Evolutionary conservation across 2,113 vertebrate species (phyloP), one percentile per base, ranked within the genome.

Genomic region (Lepus americanus): DNA sequence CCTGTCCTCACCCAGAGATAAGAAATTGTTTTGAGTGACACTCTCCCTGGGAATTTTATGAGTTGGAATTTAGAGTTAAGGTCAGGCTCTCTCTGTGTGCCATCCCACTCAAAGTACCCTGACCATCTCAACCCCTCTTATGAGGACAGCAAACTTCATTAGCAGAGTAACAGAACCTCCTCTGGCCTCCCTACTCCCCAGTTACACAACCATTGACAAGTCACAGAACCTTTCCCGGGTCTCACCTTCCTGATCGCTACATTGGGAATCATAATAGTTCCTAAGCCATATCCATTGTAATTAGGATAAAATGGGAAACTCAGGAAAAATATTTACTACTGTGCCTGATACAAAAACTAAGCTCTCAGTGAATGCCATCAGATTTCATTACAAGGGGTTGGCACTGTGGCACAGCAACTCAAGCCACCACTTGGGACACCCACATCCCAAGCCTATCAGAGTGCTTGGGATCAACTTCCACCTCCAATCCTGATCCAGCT

Each of bases 111-210:
- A 36, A 63, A 90, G 8, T 78, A 66, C 53, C 3, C 10, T 31
- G 3, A 19, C 49, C 5, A 33, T n/a, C 25, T 17, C 3, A 7
- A 73, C 4, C n/a, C 17, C 36, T 73, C 63, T 63, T 90, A 11
- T 67, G 66, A 89, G 92, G 53, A 97, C 51, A 13, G 13, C 63
- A 76, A 64, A 94, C n/a, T 23, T 51, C 82, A 88, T 59, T 81
- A 87, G 6, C 90, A 9, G 55, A 64, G 89, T 94, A 97, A 64
- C 1, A 4, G 6, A 9, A 92, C 10, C 70, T 91, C 8, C 29
- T 39, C 64, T 67, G 69, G 10, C 7, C 51, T 39, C 55, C 44
- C 33, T 39, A 33, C 31, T 10, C 10, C 10, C 66, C 5, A 9
- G 5, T 31, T 29, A 61, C 3, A 88, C 12, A 70, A 86, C 63